Evolutionary conservation across 2,113 vertebrate species (phyloP), one percentile per base, ranked within the genome.

Genomic region (Pedionomus torquatus): DNA sequence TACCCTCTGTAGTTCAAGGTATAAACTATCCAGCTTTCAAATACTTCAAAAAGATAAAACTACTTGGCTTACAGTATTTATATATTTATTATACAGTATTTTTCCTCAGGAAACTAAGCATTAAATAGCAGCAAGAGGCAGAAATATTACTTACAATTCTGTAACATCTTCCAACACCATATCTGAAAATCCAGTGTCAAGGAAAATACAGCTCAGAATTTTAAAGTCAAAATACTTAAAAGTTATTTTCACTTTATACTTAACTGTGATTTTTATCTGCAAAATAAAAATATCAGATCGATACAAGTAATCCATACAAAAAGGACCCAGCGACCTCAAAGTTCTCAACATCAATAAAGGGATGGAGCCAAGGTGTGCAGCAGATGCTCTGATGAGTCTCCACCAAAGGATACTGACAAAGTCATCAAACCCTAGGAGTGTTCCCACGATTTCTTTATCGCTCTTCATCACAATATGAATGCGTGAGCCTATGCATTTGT

Each of bases 401-500:
- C 83, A 72, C 51, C 18, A 97, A 98, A 99, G 98, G 99, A 99
- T 99, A 99, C 99, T 99, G 98, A 99, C 99, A 91, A 99, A 99
- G 94, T 99, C 99, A 76, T 99, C 99, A 46, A 99, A 99, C 9
- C 99, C 99, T 51, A 99, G 96, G 76, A 99, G 98, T 2, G 99
- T 99, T 24, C 99, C 99, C 37, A 99, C 99, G 15, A 99, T 99
- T 94, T 99, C 99, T 94, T 99, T 99, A 92, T 99, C 99, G 10
- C 99, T 99, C 96, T 99, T 99, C 99, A 99, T 99, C 64, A 99
- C 99, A 24, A 99, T 99, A 95, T 99, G 99, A 97, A 99, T 99
- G 41, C 99, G 96, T 17, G 99, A 99, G 85, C 99, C 99, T 90
- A 99, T 99, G 63, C 99, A 99, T 94, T 99, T 99, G 94, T 99